Evolutionary conservation across 1,140 invertebrate species (phyloP), one percentile per base, ranked within the genome.

Genomic region (Odontomachus brunneus): DNA sequence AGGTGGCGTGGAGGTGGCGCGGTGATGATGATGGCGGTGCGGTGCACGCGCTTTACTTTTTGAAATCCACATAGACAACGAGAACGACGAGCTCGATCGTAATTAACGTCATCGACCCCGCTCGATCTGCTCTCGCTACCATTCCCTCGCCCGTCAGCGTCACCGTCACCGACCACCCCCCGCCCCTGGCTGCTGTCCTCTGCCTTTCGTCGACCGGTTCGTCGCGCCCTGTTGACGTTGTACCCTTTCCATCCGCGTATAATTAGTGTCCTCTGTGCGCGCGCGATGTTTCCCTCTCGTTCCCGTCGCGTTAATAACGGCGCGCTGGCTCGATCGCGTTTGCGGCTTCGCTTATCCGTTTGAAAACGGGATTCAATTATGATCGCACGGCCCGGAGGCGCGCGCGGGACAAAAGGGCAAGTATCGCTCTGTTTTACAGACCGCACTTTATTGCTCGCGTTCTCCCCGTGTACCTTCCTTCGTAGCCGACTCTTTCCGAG

Each of bases 341-440:
- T 90, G 90, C 78, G 89, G 84, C 88, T 85, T 78, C 84, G 83
- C 88, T 89, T 84, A 90, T 87, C 86, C 85, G 86, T 85, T 89
- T 84, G 83, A 89, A 87, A 90, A 89, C 83, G 76, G 78, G 89
- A 91, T 90, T 91, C 89, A 91, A 91, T 91, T 90, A 91, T 88
- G 88, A 90, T 89, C 84, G 73, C 38, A 65, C 44, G 59, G 74
- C 84, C 72, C 86, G 67, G 74, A 81, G 88, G 82, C 75, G 29
- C 29, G 74, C 62, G 67, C 59, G 66, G 62, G 48, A 88, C 83
- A 87, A 88, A 89, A 85, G 82, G 51, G 62, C 82, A 83, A 74
- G 71, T 80, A 87, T 83, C 76, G 69, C 22, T 60, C 72, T 57
- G 55, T 48, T 55, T 57, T 14, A 53, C 22, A 48, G 26, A 3